Evolutionary conservation across 2,888 invertebrate genomes (phyloP), one percentile per base, ranked within the genome.

Genomic region (Arrhopalites spinosus): DNA sequence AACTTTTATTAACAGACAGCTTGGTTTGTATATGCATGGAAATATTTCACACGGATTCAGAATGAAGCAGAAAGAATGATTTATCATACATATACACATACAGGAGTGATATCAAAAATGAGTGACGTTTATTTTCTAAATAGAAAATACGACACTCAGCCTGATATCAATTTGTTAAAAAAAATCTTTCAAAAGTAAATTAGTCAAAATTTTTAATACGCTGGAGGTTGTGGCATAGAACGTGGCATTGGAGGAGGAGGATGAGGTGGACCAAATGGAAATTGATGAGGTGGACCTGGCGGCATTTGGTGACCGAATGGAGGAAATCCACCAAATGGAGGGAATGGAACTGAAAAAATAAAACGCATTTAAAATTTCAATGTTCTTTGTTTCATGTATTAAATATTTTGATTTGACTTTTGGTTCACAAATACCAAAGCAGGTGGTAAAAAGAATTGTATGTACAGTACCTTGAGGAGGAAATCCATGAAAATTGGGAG

Each of bases 191-290:
- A n/a, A n/a, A n/a, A n/a, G n/a, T n/a, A n/a, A n/a, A n/a, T n/a
- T n/a, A n/a, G n/a, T n/a, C n/a, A n/a, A n/a, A n/a, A n/a, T 66
- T 66, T 36, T 67, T 66, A 47, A 11, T n/a, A 20, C 7, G 63
- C 50, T 11, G 68, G 68, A 23, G 83, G 82, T 17, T 81, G 84
- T 27, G 83, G 82, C 30, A 91, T 88, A 56, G 91, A 86, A 17
- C 91, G 89, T 11, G 83, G 82, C 25, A 80, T 80, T 29, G 83
- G 79, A 13, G 91, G 91, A 80, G 89, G 92, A 88, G 88, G 82
- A 86, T 89, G 74, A 27, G 98, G 98, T 61, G 5, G 5, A 7
- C 36, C 36, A 36, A 36, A 36, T 7, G 50, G 50, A 50, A 50
- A 50, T 3, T 20, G n/a, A 2, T 3, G 7, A 50, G 50, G 50